Evolutionary conservation across 2,888 invertebrate genomes (phyloP).

Genomic region (Coecobrya sp.): DNA sequence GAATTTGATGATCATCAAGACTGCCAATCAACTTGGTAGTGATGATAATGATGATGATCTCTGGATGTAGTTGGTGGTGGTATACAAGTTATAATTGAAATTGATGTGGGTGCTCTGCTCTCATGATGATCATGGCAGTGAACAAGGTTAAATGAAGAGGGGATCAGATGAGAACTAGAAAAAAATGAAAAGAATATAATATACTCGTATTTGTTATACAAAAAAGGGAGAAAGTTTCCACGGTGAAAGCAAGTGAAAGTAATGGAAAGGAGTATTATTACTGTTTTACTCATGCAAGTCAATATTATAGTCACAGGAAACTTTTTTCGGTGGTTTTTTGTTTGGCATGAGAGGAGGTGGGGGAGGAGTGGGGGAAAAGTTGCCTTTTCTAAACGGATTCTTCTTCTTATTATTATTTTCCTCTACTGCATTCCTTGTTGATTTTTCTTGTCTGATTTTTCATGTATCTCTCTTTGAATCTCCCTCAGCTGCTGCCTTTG

Average conservation of each 20-base stretch:
- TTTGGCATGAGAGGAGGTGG: not conserved
- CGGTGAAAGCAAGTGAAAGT: not conserved
- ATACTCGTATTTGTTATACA: not conserved
- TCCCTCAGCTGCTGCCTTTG: not conserved
- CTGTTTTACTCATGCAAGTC: not conserved
- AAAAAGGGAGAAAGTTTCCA: not conserved
- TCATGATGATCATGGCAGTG: not conserved
- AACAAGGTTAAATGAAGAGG: constrained; percentile 1
- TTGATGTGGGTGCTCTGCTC: not conserved
- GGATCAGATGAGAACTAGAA: not conserved
- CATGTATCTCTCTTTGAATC: not conserved
- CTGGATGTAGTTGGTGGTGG: not conserved
- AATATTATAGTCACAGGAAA: not conserved
- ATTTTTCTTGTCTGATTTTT: constrained; percentile 32
- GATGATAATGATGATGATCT: not conserved
- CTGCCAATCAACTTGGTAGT: constrained; percentile 14
- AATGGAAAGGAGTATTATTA: not conserved
- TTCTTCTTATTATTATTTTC: not conserved
- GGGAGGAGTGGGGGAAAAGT: not conserved
- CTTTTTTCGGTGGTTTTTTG: not conserved
- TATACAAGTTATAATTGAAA: constrained; percentile 37
- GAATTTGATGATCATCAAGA: not conserved
- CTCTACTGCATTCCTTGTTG: constrained; percentile 14
- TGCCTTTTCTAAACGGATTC: constrained; percentile 2
- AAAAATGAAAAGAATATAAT: not conserved